Evolutionary conservation across 23 tunicate genomes (phyloP).

Genomic region (Phallusia fumigata): DNA sequence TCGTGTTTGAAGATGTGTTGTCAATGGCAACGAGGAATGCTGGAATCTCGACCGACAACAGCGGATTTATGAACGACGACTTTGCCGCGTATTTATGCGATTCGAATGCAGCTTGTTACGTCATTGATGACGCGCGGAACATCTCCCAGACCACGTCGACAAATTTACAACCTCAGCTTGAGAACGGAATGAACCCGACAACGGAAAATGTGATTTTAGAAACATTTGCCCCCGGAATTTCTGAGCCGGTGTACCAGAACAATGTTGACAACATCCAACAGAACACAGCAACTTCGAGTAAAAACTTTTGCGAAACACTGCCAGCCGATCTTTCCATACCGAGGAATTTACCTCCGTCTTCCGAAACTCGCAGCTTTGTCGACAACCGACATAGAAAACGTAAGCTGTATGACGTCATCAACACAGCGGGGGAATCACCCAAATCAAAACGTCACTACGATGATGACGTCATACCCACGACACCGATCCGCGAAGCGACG

Average conservation of each 20-base stretch:
- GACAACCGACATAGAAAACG: not conserved
- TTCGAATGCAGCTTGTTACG: not conserved
- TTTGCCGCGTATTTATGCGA: not conserved
- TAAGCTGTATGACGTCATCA: not conserved
- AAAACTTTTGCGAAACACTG: not conserved
- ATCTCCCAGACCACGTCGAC: too few relatives aligned
- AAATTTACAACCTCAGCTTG: too few relatives aligned
- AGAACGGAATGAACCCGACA: too few relatives aligned
- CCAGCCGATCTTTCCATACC: not conserved
- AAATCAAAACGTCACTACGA: conserved; percentile 1
- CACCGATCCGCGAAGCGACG: conserved; percentile 18
- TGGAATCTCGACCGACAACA: conserved; percentile 16
- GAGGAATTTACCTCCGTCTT: not conserved
- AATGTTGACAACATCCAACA: not conserved
- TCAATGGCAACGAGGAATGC: conserved; percentile 45
- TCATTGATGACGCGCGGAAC: too few relatives aligned
- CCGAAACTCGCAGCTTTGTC: too few relatives aligned
- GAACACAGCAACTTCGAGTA: not conserved
- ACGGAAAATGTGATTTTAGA: not conserved
- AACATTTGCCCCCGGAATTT: not conserved
- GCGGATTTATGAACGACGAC: not conserved
- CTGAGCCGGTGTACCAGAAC: not conserved
- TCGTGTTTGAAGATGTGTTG: conserved; percentile 35
- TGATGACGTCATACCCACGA: conserved; percentile 40
- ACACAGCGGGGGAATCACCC: not conserved